phyloP scores from a whole-genome alignment of 2,113 vertebrate species.

The Entomyzon cyanotis region DNA sequence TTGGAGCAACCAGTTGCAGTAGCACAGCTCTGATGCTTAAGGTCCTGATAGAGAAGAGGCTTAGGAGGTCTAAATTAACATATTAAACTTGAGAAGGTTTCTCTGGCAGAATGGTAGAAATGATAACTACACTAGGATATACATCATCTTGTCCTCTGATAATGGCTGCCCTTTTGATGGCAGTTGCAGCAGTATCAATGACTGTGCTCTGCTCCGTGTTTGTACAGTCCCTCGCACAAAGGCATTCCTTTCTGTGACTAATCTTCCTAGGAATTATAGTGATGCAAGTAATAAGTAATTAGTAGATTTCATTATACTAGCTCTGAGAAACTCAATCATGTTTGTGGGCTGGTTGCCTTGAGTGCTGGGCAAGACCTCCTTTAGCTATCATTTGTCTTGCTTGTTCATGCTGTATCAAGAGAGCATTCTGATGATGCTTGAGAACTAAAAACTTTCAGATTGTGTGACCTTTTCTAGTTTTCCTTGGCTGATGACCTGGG shows the following conservation, averaged over 20 bases:
- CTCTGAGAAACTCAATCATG: background rate
- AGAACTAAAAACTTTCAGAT: background rate
- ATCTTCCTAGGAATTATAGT: slow-evolving; percentile 61
- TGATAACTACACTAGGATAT: background rate
- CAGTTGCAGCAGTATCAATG: background rate
- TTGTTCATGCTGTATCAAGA: background rate
- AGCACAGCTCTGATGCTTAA: background rate
- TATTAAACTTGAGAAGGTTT: background rate
- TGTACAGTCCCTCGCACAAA: slow-evolving; percentile 38
- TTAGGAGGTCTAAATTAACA: background rate
- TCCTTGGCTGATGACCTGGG: background rate
- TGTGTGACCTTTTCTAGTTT: background rate
- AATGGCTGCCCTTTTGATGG: background rate
- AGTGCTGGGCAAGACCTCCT: background rate
- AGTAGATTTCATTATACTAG: slow-evolving; percentile 22
- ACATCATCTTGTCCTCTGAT: background rate
- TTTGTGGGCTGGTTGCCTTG: background rate
- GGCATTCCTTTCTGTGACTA: slow-evolving; percentile 66
- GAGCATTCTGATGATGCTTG: background rate
- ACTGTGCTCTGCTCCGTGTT: background rate
- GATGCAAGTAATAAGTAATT: slow-evolving; percentile 60
- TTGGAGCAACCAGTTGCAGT: background rate
- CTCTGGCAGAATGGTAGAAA: background rate
- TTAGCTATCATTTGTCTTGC: background rate
- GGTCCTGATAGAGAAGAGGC: background rate